A percentile compares a stretch with the other conserved stretches of the same genome.
phyloP scores from a whole-genome alignment of 2,113 vertebrate genomes.

The Parus major region DNA sequence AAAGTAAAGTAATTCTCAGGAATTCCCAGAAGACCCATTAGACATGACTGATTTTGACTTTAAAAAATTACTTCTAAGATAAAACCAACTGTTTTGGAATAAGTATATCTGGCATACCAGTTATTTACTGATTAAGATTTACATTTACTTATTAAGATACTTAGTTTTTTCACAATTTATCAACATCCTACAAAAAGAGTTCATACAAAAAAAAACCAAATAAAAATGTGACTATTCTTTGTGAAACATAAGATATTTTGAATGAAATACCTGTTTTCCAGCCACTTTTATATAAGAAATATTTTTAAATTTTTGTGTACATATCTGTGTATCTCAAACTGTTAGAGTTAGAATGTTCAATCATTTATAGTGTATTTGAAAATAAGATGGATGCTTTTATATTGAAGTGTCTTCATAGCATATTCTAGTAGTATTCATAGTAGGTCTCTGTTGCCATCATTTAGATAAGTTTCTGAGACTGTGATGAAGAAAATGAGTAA shows the following conservation, averaged over 20 bases:
- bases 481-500: neutral
- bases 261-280: neutral
- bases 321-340: neutral
- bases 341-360: neutral
- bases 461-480: neutral
- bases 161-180: neutral
- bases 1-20: conserved; percentile 33
- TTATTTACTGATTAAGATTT: neutral
- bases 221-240: neutral
- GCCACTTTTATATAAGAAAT: neutral
- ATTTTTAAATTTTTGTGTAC: neutral
- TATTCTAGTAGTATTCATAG: neutral
- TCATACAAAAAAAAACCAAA: neutral
- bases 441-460: neutral
- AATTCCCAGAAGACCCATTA: conserved; percentile 12
- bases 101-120: neutral
- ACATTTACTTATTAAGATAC: neutral
- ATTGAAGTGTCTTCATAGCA: neutral
- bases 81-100: neutral
- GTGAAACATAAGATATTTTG: neutral
- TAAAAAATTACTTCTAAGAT: conserved; percentile 46
- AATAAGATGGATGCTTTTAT: neutral
- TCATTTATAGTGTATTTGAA: neutral
- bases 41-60: conserved; percentile 1
- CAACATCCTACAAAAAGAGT: neutral